Base-by-base conservation (phyloP, 2,888 invertebrate genomes). In the Caprella mutica region DNA sequence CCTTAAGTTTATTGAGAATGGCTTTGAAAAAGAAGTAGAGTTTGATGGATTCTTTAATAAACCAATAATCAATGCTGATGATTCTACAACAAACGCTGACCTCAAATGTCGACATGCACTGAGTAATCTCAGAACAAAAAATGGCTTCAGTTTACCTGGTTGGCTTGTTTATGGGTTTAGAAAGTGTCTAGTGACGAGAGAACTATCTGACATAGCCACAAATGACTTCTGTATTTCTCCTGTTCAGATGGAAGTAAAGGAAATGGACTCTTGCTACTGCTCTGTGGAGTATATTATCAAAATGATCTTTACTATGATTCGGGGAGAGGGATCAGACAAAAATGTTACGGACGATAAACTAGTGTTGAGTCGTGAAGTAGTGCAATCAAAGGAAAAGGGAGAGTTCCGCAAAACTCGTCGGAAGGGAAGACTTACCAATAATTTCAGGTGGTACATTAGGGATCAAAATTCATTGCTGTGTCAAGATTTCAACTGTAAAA, bases 141-240 rank as follows among this genome's bases (percentile, higher is more conserved):
- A 40, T 35, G 53, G 60, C 14, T 50, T 24, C 5, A 21, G 23
- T 9, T 53, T 53, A n/a, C 61, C 61, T 14, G 17, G 29, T 3
- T 61, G 61, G 61, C 52, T 61, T 17, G 35, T 58, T 3, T 35
- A 53, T 8, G 58, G 55, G 9, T 61, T 58, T 39, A 52, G 58
- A 6, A 40, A 27, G 12, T 19, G 51, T 30, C 30, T 27, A 14
- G 52, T 61, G 9, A 46, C 58, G 12, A 55, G 52, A 14, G 61
- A 61, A 38, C 51, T 58, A 23, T 46, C 58, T 8, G 58, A 61
- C 38, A 58, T 61, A 6, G 27, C 58, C 23, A 61, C 58, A 6
- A 51, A 61, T 29, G 17, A 42, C 1, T 58, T 54, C 48, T 61
- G 57, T 21, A 58, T 61, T 6, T 61, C 61, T 2, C 61, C 58